Evolutionary conservation across 2,888 invertebrate genomes (phyloP), one percentile per base, ranked within the genome.

Genomic region (Chaetogeoica ovagalla): DNA sequence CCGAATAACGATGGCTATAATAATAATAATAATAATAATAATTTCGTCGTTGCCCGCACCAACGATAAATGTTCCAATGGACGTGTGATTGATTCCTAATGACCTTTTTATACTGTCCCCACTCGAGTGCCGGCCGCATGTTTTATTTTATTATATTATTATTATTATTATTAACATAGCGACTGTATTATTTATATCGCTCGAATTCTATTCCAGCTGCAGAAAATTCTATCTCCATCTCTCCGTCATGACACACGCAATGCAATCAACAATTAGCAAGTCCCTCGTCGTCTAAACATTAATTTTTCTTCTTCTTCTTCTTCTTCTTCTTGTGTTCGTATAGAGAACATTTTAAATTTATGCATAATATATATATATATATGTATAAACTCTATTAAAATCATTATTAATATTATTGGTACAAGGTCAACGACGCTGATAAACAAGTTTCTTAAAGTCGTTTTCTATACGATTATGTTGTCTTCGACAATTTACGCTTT

Each of bases 41-140:
- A 62, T 72, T 73, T 74, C 7, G 2, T 30, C 48, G 63, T 39
- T 5, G 57, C 75, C 57, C 39, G 65, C 62, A 17, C 60, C 48
- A 23, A 79, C 77, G 77, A 66, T 70, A 70, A 70, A 39, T 63
- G 62, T 63, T 23, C 39, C 77, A 70, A 79, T 79, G 77, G 62
- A 39, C 70, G 70, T 21, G 13, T n/a, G 70, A 79, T 70, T 70
- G 77, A 63, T 79, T 52, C 63, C 37, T 23, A 63, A 70, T 79
- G 77, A 70, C 70, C 70, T 79, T 79, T 79, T 79, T 79, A 79
- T 79, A 79, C 43, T 21, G 43, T 70, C 63, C 77, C 77, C 77
- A 63, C 70, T 39, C n/a, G 21, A 21, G 52, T 21, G 21, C 13
- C 48, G 48, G 48, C 48, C 8, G 43, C 7, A 9, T 43, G 43